Base-by-base conservation (phyloP, 2,888 invertebrate genomes). In the Drosophila greeni region DNA sequence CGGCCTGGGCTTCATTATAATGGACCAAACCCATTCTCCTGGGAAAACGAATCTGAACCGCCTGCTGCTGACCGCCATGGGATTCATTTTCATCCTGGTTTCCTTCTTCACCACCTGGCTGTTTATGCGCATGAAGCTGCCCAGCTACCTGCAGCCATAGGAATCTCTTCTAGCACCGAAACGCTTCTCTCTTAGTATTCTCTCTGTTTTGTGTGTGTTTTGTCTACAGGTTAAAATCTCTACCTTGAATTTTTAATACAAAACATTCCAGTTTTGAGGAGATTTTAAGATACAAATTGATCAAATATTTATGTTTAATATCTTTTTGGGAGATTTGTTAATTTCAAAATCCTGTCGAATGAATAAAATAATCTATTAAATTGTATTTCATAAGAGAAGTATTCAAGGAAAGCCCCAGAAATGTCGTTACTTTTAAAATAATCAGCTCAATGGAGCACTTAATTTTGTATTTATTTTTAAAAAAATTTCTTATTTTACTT, bases 71-170 rank as follows among this genome's bases (percentile, higher is more conserved):
- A 89, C 89, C 0, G 86, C 89, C 65, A 94, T 98, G 70, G 98
- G 97, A 40, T 97, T 97, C 86, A 92, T 97, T 42, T 96, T 96
- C 85, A 95, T 99, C 67, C 89, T 97, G 31, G 94, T 99, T 6
- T 97, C 98, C 5, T 99, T 98, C 90, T 95, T 96, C 80, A 97
- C 97, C 42, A 97, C 97, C 70, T 96, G 97, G 94, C 94, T 98
- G 68, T 99, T 99, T 88, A 99, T 99, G 98, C 92, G 96, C 81
- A 99, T 99, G 96, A 99, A 99, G 90, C 89, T 99, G 75, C 99
- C 99, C 86, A 94, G 94, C 43, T 94, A 94, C 86, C 89, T 94
- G 75, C 93, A 94, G 55, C 86, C 88, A 16, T 89, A 86, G 72
- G 72, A 42, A 56, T 23, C 18, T 49, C 31, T 11, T 24, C 20